Evolutionary conservation across 2,888 invertebrate species (phyloP), one percentile per base, ranked within the genome.

Genomic region (Perizoma flavofasciatum): DNA sequence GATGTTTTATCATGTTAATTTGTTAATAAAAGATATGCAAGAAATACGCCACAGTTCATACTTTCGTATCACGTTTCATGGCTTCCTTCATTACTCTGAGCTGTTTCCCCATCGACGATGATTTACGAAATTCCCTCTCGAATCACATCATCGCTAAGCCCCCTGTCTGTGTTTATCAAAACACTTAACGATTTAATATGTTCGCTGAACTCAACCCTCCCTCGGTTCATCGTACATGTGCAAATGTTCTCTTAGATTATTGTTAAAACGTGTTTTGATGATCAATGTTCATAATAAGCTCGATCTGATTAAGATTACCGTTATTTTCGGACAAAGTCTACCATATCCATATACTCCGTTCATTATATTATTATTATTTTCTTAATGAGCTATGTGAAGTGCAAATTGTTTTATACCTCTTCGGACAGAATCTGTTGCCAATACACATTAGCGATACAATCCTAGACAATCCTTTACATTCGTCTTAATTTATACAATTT

Each of bases 111-210:
- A 75, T 70, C 73, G 72, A 67, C 83, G 70, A 85, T 87, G 88
- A 88, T 88, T 83, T 86, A 77, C 83, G 76, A 80, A 88, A 87
- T 85, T 84, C 81, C 82, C 81, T 78, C 80, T 77, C 69, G 82
- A 82, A 86, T 85, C 83, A 81, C 85, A 84, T 88, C 86, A 88
- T 83, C 79, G 79, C 78, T 79, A 77, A 82, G 74, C 83, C 86
- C 55, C 85, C 83, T 82, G 88, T 88, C 87, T 87, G 83, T 89
- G 88, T 89, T 91, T 91, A 91, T 91, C 89, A 88, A 89, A 89
- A 90, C 90, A 91, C 90, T 91, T 89, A 89, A 86, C 90, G 88
- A 86, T 89, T 89, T 90, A 90, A 91, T 89, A 89, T 88, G 88
- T 84, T 84, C 86, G 77, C 79, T 85, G 85, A 88, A 85, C 86